Evolutionary conservation across 2,797 vertebrate species (phyloP).

Genomic region (Melanotaenia nigrans): DNA sequence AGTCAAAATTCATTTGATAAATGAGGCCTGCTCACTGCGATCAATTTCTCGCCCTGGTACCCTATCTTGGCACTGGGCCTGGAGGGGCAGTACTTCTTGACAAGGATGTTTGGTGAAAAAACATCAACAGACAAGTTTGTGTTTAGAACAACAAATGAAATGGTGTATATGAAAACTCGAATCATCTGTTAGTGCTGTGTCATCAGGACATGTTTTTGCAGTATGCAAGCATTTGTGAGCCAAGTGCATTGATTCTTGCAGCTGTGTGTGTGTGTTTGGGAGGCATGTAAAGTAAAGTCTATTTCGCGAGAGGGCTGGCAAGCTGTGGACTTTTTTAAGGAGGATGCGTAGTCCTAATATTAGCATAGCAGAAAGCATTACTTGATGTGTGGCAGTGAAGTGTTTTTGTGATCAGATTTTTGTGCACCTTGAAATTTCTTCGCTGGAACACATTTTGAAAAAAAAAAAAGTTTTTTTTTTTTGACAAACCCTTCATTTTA

Average conservation of each 20-base stretch:
- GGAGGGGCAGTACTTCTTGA: conserved; percentile 4
- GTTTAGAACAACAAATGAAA: conserved; percentile 22
- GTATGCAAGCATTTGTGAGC: conserved; percentile 50
- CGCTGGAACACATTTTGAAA: background rate
- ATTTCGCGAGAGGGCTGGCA: conserved; percentile 10
- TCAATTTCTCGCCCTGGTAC: too few species aligned
- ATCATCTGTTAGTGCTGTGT: conserved; percentile 19
- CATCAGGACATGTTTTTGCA: conserved; percentile 48
- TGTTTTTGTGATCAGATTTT: conserved; percentile 14
- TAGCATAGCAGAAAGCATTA: background rate
- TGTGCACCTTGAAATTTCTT: conserved; percentile 10
- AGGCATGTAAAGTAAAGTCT: conserved; percentile 32
- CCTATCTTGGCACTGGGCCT: too few species aligned
- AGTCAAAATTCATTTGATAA: too few species aligned
- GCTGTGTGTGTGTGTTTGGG: conserved; percentile 14
- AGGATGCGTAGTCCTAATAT: conserved; percentile 19
- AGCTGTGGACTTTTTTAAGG: conserved; percentile 38
- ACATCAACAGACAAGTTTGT: background rate
- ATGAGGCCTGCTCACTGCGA: too few species aligned
- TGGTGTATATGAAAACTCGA: background rate
- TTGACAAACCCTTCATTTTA: conserved; percentile 44
- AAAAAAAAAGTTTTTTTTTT: conserved; percentile 4
- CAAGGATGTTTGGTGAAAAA: background rate
- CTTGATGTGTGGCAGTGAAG: conserved; percentile 33
- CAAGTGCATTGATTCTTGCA: conserved; percentile 18